Conservation (phyloP, 2,888 invertebrate genomes). For the Lottia scabra region DNA sequence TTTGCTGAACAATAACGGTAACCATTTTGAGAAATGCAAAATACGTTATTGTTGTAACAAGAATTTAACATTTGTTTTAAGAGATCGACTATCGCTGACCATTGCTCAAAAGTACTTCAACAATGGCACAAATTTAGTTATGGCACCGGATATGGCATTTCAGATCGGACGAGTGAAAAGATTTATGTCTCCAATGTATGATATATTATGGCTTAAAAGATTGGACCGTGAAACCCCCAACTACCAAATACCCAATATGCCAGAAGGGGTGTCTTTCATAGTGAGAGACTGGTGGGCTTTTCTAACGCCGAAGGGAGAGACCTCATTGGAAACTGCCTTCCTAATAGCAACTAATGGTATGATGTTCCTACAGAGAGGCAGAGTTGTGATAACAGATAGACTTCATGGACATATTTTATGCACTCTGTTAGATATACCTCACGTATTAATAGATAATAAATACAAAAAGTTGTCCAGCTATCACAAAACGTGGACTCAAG, state of each 20-base stretch:
- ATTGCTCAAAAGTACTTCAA: conserved; percentile 17
- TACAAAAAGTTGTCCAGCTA: too few species aligned
- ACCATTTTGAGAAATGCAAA: not conserved
- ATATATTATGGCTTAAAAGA: conserved; percentile 32
- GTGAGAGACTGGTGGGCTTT: conserved; percentile 27
- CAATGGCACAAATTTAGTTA: conserved; percentile 14
- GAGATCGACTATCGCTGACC: conserved; percentile 21
- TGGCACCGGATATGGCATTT: conserved; percentile 34
- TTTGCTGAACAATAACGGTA: too few species aligned
- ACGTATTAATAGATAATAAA: too few species aligned
- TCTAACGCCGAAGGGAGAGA: conserved; percentile 16
- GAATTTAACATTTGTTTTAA: conserved; percentile 24
- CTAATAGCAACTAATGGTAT: conserved; percentile 26
- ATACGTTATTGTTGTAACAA: conserved; percentile 20
- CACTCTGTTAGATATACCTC: too few species aligned
- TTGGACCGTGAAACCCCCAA: conserved; percentile 24
- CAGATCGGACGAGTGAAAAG: too few species aligned
- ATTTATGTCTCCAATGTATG: conserved; percentile 28
- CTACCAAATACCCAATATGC: conserved; percentile 17
- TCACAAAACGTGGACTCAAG: conserved; percentile 25
- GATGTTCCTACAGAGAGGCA: conserved; percentile 32
- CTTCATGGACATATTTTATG: too few species aligned
- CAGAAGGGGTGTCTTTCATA: conserved; percentile 12
- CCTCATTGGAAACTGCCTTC: conserved; percentile 23
- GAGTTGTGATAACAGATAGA: conserved; percentile 30